Base-by-base conservation (phyloP, 2,113 vertebrate species). In the Xyliphius kryptos region DNA sequence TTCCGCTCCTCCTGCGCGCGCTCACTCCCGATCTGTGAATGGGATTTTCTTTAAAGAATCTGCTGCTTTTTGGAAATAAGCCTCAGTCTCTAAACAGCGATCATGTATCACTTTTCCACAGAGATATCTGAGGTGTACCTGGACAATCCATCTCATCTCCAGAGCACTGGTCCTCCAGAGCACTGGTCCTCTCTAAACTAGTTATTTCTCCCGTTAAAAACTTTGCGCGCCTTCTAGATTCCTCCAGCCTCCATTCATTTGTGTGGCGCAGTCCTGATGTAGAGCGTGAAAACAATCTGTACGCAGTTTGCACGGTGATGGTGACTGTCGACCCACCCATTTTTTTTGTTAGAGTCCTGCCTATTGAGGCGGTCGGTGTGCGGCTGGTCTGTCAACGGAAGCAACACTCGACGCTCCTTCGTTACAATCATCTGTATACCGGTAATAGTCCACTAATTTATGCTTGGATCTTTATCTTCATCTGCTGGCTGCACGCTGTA, bases 71-170 rank as follows among this genome's bases (percentile, higher is more conserved):
- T 61, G 46, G 10, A 32, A 46, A 17, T 22, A 10, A n/a, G 6
- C 7, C 38, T 6, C 15, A 10, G 37, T 56, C 46, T 51, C n/a
- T 43, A 52, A 21, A 64, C 53, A 16, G 12, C 47, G 7, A 38
- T 40, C 72, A 83, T 68, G 72, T 70, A 72, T 69, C 58, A 66
- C 68, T 80, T 63, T 53, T 76, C 69, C 74, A 73, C 26, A 74
- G 59, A 49, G 56, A 51, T 16, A 32, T 69, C 52, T 74, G 66
- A 61, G 41, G 63, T 41, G 72, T 68, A 6, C 70, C 73, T 6
- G 72, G 68, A 75, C 80, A 74, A 74, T 85, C 87, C 85, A 85
- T 87, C 38, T 80, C 79, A 74, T 51, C 36, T n/a, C n/a, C n/a
- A n/a, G n/a, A n/a, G n/a, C n/a, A n/a, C n/a, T n/a, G n/a, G n/a